Percentiles rank a stretch among this genome's conserved stretches.
These are phyloP conservation scores for Alca torda DNA, from an alignment of 2,797 vertebrate genomes.

Conservation along the genomic window DNA sequence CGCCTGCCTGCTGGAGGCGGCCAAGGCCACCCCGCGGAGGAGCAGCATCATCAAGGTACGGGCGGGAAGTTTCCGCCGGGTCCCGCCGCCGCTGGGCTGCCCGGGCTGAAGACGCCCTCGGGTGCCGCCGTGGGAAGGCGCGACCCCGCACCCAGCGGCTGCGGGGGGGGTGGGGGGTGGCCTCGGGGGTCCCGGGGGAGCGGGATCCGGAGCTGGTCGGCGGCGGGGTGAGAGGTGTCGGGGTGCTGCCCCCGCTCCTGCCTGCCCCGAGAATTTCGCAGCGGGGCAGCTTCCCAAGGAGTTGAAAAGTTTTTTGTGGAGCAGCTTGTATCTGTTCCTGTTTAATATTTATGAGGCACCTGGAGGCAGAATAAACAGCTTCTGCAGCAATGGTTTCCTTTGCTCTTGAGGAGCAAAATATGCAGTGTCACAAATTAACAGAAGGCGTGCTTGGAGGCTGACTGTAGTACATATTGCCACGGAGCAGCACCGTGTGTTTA, in stretches of 20 bases:
- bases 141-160: neutral
- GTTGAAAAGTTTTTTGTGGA: neutral
- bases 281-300: neutral
- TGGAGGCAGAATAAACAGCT: neutral
- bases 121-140: neutral
- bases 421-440: neutral
- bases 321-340: neutral
- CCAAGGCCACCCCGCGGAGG: constrained; percentile 75
- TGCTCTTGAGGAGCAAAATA: neutral
- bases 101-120: neutral
- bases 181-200: too few relatives aligned
- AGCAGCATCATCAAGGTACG: constrained; percentile 84
- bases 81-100: neutral
- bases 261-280: neutral
- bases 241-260: accelerated
- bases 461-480: neutral
- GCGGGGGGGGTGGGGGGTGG: neutral
- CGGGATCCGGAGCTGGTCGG: neutral
- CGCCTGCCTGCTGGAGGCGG: constrained; percentile 74
- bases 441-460: neutral
- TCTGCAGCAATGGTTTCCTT: neutral
- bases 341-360: neutral
- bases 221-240: too few relatives aligned
- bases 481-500: neutral
- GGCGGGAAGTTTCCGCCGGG: neutral